Evolutionary conservation across 2,797 vertebrate genomes (phyloP).

Genomic region (Huso huso): DNA sequence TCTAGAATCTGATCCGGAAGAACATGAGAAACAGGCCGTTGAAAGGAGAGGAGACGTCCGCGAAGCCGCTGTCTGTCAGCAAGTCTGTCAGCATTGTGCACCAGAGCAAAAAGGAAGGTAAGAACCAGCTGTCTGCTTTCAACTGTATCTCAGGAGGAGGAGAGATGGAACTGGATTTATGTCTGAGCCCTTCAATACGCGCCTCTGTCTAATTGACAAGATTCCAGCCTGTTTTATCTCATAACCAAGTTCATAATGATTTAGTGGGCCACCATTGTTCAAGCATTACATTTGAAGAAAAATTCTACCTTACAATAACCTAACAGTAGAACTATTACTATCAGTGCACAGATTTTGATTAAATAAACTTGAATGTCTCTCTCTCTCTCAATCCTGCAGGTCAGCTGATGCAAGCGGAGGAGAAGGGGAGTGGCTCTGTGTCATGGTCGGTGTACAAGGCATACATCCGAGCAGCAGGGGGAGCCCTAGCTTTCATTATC

Average conservation of each 20-base stretch:
- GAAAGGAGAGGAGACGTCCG: conserved; percentile 26
- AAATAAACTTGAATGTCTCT: neutral
- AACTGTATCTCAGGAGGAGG: too few species aligned
- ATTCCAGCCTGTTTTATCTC: too few species aligned
- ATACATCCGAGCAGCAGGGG: conserved; percentile 76
- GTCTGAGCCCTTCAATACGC: too few species aligned
- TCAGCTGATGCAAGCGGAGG: conserved; percentile 64
- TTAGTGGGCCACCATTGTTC: too few species aligned
- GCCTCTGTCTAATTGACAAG: too few species aligned
- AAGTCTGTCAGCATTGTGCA: conserved; percentile 32
- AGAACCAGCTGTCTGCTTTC: too few species aligned
- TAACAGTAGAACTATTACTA: too few species aligned
- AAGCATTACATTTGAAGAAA: too few species aligned
- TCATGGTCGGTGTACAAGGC: conserved; percentile 56
- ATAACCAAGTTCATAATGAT: too few species aligned
- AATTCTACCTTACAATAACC: too few species aligned
- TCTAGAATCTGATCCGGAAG: conserved; percentile 56
- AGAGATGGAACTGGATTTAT: too few species aligned
- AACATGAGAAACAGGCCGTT: conserved; percentile 54
- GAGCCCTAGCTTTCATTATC: conserved; percentile 51
- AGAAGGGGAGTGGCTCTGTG: conserved; percentile 60
- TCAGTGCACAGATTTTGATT: neutral
- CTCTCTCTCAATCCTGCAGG: conserved; percentile 30
- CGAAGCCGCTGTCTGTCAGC: conserved; percentile 11
- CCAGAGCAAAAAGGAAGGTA: conserved; percentile 46